These are phyloP conservation scores for Priapulus caudatus DNA, from an alignment of 2,888 invertebrate genomes.

Conservation along the genomic window DNA sequence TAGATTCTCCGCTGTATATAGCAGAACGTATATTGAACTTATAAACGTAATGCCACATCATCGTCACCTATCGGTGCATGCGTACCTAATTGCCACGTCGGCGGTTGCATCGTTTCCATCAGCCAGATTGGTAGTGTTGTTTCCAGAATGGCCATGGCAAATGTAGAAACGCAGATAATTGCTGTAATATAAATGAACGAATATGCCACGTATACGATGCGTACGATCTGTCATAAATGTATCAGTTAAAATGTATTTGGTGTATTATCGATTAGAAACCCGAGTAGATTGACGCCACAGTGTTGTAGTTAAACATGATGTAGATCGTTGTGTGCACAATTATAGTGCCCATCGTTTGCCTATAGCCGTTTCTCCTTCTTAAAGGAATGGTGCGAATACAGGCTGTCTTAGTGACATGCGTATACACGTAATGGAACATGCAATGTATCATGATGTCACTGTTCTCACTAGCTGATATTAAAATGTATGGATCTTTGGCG, in stretches of 20 bases:
- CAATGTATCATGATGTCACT: no score
- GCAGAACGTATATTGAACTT: no score
- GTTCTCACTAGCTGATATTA: constrained; percentile 37
- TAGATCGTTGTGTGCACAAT: no score
- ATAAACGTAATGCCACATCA: neutral
- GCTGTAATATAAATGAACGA: constrained; percentile 22
- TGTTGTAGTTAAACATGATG: no score
- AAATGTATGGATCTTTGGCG: constrained; percentile 50
- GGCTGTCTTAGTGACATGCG: no score
- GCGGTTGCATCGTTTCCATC: constrained; percentile 51
- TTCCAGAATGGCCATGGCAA: constrained; percentile 68
- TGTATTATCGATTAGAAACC: neutral
- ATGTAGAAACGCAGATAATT: constrained; percentile 63
- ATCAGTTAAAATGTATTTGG: constrained; percentile 6
- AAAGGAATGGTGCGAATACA: no score
- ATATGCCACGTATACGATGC: neutral
- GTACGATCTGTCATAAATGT: neutral
- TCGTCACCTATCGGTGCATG: neutral
- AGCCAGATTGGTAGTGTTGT: constrained; percentile 72
- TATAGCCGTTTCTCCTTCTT: no score
- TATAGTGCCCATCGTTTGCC: no score
- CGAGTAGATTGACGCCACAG: no score
- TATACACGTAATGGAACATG: no score
- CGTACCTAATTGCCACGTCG: constrained; percentile 43
- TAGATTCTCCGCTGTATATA: no score